A percentile compares a stretch with the other conserved stretches of the same genome.
phyloP scores from a whole-genome alignment of 2,888 invertebrate genomes.

The Netelia melanura region DNA sequence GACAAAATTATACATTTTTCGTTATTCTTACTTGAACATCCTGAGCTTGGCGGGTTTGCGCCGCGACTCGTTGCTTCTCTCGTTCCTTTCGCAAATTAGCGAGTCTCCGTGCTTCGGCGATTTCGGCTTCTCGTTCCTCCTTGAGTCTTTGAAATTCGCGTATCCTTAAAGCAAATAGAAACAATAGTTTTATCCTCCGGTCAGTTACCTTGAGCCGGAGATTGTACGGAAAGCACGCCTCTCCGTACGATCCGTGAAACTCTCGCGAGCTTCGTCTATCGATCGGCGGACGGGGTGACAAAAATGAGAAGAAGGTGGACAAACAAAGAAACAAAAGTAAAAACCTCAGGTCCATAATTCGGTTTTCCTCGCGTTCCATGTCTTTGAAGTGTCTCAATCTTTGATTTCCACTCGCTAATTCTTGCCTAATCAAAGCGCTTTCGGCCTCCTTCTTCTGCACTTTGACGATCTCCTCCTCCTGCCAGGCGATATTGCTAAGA shows the following conservation, averaged over 20 bases:
- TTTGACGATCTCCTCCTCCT: constrained; percentile 88
- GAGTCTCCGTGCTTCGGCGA: constrained; percentile 86
- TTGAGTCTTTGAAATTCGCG: constrained; percentile 88
- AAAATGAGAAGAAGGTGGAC: background rate
- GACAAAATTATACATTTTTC: background rate
- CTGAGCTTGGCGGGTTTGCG: constrained; percentile 74
- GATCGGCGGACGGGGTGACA: background rate
- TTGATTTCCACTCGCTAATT: constrained; percentile 86
- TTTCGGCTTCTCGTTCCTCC: constrained; percentile 87
- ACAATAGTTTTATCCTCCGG: background rate
- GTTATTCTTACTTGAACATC: constrained; percentile 61
- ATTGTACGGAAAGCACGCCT: too few species aligned
- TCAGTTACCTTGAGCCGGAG: too few species aligned
- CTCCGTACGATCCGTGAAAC: too few species aligned
- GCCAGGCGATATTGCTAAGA: constrained; percentile 88
- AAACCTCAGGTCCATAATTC: constrained; percentile 88
- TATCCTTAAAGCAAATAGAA: constrained; percentile 81
- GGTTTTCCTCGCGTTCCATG: constrained; percentile 88
- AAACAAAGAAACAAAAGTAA: background rate
- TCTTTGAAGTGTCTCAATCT: constrained; percentile 88
- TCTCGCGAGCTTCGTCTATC: background rate
- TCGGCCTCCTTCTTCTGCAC: constrained; percentile 80
- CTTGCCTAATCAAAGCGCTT: constrained; percentile 74
- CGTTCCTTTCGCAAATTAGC: constrained; percentile 88
- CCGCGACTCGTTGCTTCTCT: constrained; percentile 83